phyloP scores from a whole-genome alignment of 1,140 invertebrate genomes.

The Bathynomus jamesi region DNA sequence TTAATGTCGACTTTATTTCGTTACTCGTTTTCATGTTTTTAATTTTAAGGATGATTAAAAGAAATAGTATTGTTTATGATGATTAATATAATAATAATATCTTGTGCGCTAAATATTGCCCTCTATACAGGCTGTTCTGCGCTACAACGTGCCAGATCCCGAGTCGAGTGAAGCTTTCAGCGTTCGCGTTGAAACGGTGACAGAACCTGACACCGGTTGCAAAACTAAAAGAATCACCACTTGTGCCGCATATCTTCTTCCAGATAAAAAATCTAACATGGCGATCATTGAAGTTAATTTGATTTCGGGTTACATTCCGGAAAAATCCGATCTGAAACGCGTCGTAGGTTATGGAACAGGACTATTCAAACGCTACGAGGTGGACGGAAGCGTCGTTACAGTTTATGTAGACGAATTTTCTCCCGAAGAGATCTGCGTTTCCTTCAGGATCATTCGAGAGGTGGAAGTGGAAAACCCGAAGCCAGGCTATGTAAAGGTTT shows the following conservation, averaged over 20 bases:
- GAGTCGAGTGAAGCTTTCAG: slow-evolving; percentile 3
- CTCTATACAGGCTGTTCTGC: slow-evolving; percentile 3
- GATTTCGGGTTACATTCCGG: slow-evolving; percentile 31
- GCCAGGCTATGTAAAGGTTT: slow-evolving; percentile 55
- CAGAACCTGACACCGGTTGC: slow-evolving; percentile 4
- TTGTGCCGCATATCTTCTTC: slow-evolving; percentile 21
- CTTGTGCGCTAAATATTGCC: too few species aligned
- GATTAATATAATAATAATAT: too few species aligned
- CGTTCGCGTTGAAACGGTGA: background rate
- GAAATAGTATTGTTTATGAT: too few species aligned
- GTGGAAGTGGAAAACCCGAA: slow-evolving; percentile 49
- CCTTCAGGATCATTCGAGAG: slow-evolving; percentile 45
- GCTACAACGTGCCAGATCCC: slow-evolving; percentile 11
- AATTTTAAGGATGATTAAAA: too few species aligned
- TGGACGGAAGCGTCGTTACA: slow-evolving; percentile 42
- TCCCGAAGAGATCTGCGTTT: slow-evolving; percentile 43
- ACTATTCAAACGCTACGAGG: slow-evolving; percentile 44
- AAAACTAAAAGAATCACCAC: slow-evolving; percentile 15
- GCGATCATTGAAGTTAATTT: slow-evolving; percentile 35
- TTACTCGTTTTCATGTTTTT: too few species aligned
- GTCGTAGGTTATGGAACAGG: background rate
- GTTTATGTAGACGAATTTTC: slow-evolving; percentile 47
- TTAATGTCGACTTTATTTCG: too few species aligned
- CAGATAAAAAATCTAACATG: slow-evolving; percentile 35
- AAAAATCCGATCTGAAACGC: slow-evolving; percentile 19